Evolutionary conservation across 2,113 vertebrate genomes (phyloP).

Genomic region (Oreochromis tanganicae): DNA sequence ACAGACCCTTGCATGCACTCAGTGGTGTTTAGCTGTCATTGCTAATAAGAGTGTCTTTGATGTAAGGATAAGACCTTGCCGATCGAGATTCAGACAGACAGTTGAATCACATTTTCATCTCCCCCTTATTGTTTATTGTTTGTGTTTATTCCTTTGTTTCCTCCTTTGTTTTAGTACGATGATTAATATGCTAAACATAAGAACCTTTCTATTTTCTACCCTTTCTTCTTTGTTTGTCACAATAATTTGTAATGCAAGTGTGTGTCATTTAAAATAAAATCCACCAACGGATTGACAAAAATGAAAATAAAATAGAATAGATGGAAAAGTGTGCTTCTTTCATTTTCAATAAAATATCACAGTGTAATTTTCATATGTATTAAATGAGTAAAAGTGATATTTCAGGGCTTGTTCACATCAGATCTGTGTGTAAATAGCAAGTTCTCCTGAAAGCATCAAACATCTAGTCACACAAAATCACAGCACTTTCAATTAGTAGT

Average conservation of each 20-base stretch:
- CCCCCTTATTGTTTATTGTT: constrained; percentile 29
- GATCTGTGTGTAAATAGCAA: constrained; percentile 9
- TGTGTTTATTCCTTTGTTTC: background rate
- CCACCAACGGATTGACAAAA: background rate
- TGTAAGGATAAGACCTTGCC: constrained; percentile 50
- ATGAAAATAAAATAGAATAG: background rate
- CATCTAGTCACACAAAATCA: background rate
- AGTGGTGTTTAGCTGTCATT: constrained; percentile 56
- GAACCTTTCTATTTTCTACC: background rate
- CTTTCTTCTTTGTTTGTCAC: background rate
- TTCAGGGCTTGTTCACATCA: background rate
- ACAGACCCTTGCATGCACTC: background rate
- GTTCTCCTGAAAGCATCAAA: constrained; percentile 11
- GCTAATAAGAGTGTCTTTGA: constrained; percentile 62
- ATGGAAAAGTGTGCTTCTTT: background rate
- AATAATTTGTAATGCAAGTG: background rate
- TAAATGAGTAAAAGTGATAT: background rate
- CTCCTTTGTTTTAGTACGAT: background rate
- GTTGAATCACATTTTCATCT: constrained; percentile 50
- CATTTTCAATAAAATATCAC: background rate
- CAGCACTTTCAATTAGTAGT: background rate
- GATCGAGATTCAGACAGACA: constrained; percentile 58
- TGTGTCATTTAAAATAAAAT: background rate
- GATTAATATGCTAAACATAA: constrained; percentile 33
- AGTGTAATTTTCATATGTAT: background rate